phyloP scores from a whole-genome alignment of 1,140 invertebrate genomes.

The Drosophila tropicalis region DNA sequence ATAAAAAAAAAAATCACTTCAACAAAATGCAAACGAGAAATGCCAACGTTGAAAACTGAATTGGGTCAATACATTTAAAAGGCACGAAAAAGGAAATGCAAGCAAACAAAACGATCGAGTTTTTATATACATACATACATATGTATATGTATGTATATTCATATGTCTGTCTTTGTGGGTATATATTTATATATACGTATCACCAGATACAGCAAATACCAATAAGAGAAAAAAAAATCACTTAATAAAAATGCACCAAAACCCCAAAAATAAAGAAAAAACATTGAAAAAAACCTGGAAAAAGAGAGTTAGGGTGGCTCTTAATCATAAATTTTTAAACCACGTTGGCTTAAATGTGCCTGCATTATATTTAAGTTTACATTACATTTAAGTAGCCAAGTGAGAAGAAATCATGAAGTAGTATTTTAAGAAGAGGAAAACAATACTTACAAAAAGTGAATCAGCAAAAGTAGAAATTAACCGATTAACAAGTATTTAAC shows the following conservation, averaged over 20 bases:
- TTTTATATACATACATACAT: constrained; percentile 30
- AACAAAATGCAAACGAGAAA: constrained; percentile 49
- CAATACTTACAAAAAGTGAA: too few relatives aligned
- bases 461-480: too few relatives aligned
- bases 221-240: constrained; percentile 14
- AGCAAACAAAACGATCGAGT: constrained; percentile 50
- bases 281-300: background rate
- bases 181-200: background rate
- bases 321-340: background rate
- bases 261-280: background rate
- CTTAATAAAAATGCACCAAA: constrained; percentile 2
- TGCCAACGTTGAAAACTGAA: constrained; percentile 45
- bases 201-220: constrained; percentile 20
- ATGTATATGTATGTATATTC: constrained; percentile 4
- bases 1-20: constrained; percentile 19
- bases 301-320: background rate
- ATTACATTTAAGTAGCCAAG: too few relatives aligned
- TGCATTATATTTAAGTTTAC: too few relatives aligned
- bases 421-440: too few relatives aligned
- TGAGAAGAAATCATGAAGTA: too few relatives aligned
- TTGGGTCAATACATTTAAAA: constrained; percentile 70
- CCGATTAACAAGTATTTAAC: too few relatives aligned
- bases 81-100: constrained; percentile 67
- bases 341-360: background rate
- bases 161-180: background rate